Base-by-base conservation (phyloP, 2,113 vertebrate species). In the Ovis canadensis region DNA sequence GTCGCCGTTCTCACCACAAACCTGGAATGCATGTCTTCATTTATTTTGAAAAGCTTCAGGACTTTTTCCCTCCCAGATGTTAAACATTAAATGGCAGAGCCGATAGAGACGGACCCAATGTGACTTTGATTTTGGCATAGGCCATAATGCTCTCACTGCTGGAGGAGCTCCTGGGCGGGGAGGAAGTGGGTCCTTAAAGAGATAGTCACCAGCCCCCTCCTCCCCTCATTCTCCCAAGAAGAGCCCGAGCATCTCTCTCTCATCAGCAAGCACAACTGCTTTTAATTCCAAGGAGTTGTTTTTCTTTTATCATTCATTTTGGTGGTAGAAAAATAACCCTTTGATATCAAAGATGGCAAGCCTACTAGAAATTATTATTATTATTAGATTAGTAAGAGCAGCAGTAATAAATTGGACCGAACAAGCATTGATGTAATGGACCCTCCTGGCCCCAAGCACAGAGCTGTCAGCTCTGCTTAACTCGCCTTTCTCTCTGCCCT, bases 251-350 rank as follows among this genome's bases (percentile, higher is more conserved):
- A 78, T 59, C 74, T 95, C 84, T 78, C 94, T 25, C 55, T 74
- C 74, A 33, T 60, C 40, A 77, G 74, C 48, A 36, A 21, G 27
- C 59, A 57, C 88, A 93, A 92, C 92, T 95, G 94, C 83, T 98
- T 88, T 95, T 97, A 60, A 97, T 98, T 88, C 87, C 83, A 77
- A 48, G 8, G 52, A 81, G n/a, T 88, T 96, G 92, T 93, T 97
- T 80, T 98, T 88, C 88, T 95, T 97, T 92, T 96, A 95, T 91
- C 94, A 93, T 91, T 95, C 48, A 94, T 96, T 85, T 82, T 88
- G 93, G 88, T 88, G 67, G 85, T 88, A 95, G 92, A 94, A 97
- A 98, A 96, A 97, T 91, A 93, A 92, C 64, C 50, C 94, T 97
- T 95, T 92, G 74, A 88, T 96, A 88, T 59, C 64, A 94, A 85